Evolutionary conservation across 2,113 vertebrate genomes (phyloP).

Genomic region (Athene noctua): DNA sequence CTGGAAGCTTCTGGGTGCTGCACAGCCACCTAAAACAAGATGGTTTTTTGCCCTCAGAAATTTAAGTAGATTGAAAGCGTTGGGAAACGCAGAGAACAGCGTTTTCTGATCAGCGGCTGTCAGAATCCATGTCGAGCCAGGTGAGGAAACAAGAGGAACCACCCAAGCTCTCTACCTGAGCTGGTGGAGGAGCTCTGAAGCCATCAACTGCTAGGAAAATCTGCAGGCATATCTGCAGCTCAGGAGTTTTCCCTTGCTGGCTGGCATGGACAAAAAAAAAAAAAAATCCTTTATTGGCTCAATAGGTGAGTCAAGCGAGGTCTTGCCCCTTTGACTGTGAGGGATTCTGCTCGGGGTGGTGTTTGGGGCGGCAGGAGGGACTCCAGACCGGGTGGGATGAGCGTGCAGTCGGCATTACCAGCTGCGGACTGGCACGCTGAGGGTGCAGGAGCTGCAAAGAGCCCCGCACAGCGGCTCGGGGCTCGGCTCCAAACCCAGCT

Average conservation of each 20-base stretch:
- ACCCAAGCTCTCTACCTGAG: neutral
- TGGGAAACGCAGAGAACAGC: neutral
- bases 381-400: accelerated
- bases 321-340: neutral
- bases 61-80: neutral
- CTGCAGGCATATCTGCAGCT: neutral
- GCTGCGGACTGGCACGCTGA: neutral
- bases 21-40: neutral
- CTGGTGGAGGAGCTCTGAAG: neutral
- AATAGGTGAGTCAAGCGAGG: neutral
- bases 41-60: neutral
- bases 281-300: neutral
- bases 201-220: neutral
- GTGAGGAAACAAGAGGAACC: neutral
- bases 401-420: accelerated
- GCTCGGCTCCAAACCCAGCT: neutral
- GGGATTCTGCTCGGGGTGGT: too few species aligned
- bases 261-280: neutral
- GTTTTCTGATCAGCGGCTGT: neutral
- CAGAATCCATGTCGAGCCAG: neutral
- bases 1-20: neutral
- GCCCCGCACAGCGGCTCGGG: accelerated
- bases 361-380: neutral
- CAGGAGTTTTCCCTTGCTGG: neutral
- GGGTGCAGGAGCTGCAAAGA: neutral